phyloP scores from a whole-genome alignment of 1,140 invertebrate genomes.

The Pinna nobilis region DNA sequence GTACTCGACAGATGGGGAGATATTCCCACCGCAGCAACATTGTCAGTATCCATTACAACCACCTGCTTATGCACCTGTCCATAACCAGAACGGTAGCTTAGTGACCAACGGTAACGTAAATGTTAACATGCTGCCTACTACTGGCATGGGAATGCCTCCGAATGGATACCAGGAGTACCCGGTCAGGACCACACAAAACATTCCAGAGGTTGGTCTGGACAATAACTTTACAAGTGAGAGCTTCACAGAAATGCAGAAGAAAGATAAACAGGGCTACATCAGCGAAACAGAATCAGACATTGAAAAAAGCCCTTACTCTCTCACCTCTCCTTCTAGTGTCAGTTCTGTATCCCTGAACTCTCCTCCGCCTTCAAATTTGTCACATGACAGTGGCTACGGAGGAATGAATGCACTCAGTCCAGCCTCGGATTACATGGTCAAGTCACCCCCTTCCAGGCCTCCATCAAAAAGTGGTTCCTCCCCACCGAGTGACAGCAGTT shows the following conservation, averaged over 20 bases:
- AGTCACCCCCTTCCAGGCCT: slow-evolving; percentile 4
- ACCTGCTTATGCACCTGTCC: neutral
- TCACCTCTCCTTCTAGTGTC: neutral
- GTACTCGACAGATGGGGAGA: no score
- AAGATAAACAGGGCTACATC: slow-evolving; percentile 3
- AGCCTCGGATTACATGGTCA: slow-evolving; percentile 6
- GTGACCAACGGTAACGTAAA: neutral
- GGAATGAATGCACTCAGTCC: slow-evolving; percentile 7
- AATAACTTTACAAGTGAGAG: slow-evolving; percentile 6
- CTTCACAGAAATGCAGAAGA: slow-evolving; percentile 8
- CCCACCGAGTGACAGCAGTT: slow-evolving; percentile 10
- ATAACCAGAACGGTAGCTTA: neutral
- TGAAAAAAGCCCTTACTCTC: slow-evolving; percentile 11
- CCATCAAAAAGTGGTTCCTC: neutral
- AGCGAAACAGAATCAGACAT: slow-evolving; percentile 15
- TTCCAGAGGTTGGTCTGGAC: neutral
- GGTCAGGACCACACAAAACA: neutral
- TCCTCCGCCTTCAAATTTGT: slow-evolving; percentile 2
- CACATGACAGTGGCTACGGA: slow-evolving; percentile 14
- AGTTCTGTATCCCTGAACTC: slow-evolving; percentile 13
- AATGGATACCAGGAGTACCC: slow-evolving; percentile 4
- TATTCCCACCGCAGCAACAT: no score
- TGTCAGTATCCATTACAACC: neutral
- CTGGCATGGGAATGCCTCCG: neutral
- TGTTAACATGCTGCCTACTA: neutral